phyloP scores from a whole-genome alignment of 2,888 invertebrate species.

The Eilema griseolum region DNA sequence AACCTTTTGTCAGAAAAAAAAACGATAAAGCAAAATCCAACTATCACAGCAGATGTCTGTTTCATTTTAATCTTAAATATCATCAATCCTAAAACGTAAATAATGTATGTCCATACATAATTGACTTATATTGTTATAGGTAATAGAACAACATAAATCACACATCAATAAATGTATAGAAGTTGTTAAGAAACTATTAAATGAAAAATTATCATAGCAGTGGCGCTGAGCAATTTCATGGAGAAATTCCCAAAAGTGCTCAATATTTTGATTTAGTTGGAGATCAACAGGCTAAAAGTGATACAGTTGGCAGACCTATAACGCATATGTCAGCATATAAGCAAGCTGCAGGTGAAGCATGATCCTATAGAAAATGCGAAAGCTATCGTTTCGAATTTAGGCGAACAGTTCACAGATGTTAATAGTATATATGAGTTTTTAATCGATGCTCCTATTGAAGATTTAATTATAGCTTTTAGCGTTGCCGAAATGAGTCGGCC shows the following conservation, averaged over 20 bases:
- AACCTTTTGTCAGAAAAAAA: neutral
- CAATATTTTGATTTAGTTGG: conserved; percentile 89
- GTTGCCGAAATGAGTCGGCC: conserved; percentile 62
- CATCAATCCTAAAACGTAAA: neutral
- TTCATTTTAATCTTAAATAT: neutral
- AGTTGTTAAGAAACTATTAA: conserved; percentile 98
- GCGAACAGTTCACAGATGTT: conserved; percentile 57
- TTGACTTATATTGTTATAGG: conserved; percentile 65
- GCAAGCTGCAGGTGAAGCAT: conserved; percentile 96
- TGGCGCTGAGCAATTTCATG: conserved; percentile 87
- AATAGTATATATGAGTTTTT: conserved; percentile 64
- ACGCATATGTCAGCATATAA: conserved; percentile 94
- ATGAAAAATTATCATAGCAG: conserved; percentile 93
- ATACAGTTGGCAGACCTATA: conserved; percentile 93
- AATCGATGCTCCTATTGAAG: conserved; percentile 59
- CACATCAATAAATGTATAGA: conserved; percentile 99
- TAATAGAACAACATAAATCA: conserved; percentile 98
- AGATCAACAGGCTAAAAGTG: conserved; percentile 87
- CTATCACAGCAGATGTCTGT: too few relatives aligned
- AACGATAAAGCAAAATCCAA: neutral
- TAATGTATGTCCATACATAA: neutral
- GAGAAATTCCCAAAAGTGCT: conserved; percentile 88
- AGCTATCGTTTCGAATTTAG: conserved; percentile 62
- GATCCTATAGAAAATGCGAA: conserved; percentile 68
- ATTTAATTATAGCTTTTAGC: conserved; percentile 65